phyloP scores from a whole-genome alignment of 2,113 vertebrate genomes.

The Muntiacus reevesi region DNA sequence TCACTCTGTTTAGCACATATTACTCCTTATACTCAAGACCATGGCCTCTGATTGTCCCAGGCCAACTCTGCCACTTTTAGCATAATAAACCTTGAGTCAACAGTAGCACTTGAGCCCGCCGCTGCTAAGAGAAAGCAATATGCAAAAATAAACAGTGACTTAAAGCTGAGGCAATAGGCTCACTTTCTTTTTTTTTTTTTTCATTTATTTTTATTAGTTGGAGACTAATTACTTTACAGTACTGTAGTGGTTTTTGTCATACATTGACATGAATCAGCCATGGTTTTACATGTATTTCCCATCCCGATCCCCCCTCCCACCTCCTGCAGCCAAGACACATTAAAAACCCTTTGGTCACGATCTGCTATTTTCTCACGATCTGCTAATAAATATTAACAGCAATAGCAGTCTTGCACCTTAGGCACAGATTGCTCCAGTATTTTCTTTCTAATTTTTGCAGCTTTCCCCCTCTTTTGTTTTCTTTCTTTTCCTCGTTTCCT shows the following conservation, averaged over 20 bases:
- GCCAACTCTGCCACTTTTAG: not conserved
- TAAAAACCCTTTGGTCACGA: not conserved
- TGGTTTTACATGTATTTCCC: too few species aligned
- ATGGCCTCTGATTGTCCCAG: not conserved
- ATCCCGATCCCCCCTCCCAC: too few species aligned
- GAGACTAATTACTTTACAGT: too few species aligned
- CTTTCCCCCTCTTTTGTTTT: not conserved
- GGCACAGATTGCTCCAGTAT: fast-evolving
- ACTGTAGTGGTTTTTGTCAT: too few species aligned
- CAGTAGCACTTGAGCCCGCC: not conserved
- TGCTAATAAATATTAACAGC: not conserved
- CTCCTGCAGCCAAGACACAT: not conserved
- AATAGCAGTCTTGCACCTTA: fast-evolving
- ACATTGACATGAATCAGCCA: too few species aligned
- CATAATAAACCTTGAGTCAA: not conserved
- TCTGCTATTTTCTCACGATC: not conserved
- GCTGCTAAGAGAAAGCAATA: not conserved
- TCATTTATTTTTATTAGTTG: too few species aligned
- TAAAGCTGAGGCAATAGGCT: not conserved
- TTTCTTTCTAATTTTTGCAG: not conserved
- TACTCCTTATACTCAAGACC: not conserved
- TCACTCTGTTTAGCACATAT: not conserved
- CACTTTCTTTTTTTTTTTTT: not conserved
- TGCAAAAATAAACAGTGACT: not conserved
- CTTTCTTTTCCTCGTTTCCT: not conserved